Percentiles rank a stretch among this genome's conserved stretches.
These are phyloP conservation scores for Zapornia atra DNA, from an alignment of 2,113 vertebrate species.

Conservation along the genomic window DNA sequence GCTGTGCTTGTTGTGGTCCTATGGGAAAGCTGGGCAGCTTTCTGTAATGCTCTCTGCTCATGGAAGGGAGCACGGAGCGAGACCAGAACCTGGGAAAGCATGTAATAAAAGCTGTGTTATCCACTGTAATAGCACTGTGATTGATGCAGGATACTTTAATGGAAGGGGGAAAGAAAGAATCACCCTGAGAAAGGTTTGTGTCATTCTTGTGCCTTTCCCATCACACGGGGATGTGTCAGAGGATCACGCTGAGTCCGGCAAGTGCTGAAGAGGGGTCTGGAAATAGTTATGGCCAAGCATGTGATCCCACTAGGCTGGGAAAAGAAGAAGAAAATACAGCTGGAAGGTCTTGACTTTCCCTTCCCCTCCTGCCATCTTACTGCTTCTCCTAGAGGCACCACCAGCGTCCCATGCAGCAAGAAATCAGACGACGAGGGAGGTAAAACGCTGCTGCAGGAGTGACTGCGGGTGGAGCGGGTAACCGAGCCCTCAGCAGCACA, in stretches of 20 bases:
- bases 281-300: not conserved
- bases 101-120: not conserved
- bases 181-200: not conserved
- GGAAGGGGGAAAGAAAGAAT: not conserved
- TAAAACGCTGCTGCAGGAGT: not conserved
- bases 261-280: not conserved
- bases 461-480: not conserved
- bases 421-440: not conserved
- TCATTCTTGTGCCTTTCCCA: not conserved
- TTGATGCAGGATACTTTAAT: not conserved
- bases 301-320: not conserved
- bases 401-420: not conserved
- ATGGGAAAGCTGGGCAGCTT: not conserved
- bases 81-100: not conserved
- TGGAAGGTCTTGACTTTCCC: not conserved
- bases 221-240: slow-evolving; percentile 44
- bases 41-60: rapidly evolving
- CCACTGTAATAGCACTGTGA: not conserved
- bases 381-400: not conserved
- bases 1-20: not conserved
- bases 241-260: not conserved
- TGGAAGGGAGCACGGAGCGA: rapidly evolving
- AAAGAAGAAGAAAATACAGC: not conserved
- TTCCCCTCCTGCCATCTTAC: not conserved
- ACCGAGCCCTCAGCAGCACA: not conserved